Percentiles rank a stretch among this genome's conserved stretches.
Conservation (phyloP, 2,113 vertebrate genomes). For the Antidorcas marsupialis region DNA sequence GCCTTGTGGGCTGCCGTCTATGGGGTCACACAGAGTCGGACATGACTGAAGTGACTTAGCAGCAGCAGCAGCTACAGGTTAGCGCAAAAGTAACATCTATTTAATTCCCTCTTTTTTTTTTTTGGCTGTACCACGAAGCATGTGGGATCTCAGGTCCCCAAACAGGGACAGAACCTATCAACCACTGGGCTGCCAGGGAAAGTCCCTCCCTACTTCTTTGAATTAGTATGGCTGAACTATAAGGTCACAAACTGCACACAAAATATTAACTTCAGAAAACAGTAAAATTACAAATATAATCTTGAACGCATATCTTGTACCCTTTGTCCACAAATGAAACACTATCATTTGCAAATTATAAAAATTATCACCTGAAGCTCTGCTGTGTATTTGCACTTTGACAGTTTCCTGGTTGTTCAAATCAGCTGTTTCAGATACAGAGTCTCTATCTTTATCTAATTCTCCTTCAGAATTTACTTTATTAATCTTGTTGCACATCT, state of each 20-base stretch:
- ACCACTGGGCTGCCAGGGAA: not conserved
- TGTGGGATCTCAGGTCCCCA: not conserved
- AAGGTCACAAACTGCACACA: not conserved
- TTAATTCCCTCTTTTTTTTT: not conserved
- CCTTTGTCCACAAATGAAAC: not conserved
- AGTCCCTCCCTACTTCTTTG: not conserved
- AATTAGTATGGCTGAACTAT: not conserved
- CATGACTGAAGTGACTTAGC: not conserved
- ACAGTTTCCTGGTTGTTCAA: conserved; percentile 92
- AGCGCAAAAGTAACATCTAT: not conserved
- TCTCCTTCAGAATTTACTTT: conserved; percentile 84
- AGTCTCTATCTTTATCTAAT: conserved; percentile 91
- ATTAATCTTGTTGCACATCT: conserved; percentile 89
- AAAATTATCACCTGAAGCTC: conserved; percentile 84
- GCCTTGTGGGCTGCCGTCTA: not conserved
- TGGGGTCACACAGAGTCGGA: not conserved
- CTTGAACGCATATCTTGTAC: not conserved
- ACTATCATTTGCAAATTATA: not conserved
- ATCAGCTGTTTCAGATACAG: conserved; percentile 80
- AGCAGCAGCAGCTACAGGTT: not conserved
- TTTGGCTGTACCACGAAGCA: not conserved
- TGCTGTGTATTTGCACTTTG: conserved; percentile 90
- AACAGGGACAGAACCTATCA: not conserved
- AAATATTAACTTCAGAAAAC: not conserved
- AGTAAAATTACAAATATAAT: not conserved